Evolutionary conservation across 2,113 vertebrate species (phyloP), one percentile per base, ranked within the genome.

Genomic region (Seriola dumerili): DNA sequence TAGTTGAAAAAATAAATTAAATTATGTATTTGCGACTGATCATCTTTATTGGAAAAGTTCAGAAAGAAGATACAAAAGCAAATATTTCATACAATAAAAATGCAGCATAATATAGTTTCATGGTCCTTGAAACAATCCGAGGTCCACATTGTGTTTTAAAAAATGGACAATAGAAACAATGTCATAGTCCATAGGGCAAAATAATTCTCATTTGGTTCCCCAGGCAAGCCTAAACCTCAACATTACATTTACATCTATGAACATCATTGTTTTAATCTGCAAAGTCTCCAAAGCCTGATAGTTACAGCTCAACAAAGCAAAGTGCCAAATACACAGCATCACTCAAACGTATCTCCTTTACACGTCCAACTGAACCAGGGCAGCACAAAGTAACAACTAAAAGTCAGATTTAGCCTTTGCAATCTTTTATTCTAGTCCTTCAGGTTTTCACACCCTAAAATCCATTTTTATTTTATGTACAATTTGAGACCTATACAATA

Each of bases 11-110:
- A 29, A 11, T 68, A 1, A 5, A 1, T 13, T 8, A 3, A 38
- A 55, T 9, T 55, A 21, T 13, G 34, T 13, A 11, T 65, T 65
- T 67, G 25, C 50, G 1, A 67, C 0, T 25, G 10, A 62, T 80
- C 1, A 44, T 72, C 59, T 93, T 91, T 90, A 93, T 85, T 92
- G 12, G 71, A 75, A 17, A 86, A 46, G 1, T 64, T 82, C 19
- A 76, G 59, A 63, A 58, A 48, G 8, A 50, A 13, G 0, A 34
- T 90, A 82, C 75, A 90, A 81, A 87, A 85, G 32, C 19, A 71
- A 48, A 14, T 25, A 25, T 67, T 73, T 55, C 0, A 80, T 63
- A 82, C 40, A 42, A 11, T 29, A 65, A 79, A 90, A 87, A 82
- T 46, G 76, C 55, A 84, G 21, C 1, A 54, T 14, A 42, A 57